These are phyloP conservation scores for Phataginus tetradactyla DNA, from an alignment of 2,797 vertebrate species.

Conservation along the genomic window DNA sequence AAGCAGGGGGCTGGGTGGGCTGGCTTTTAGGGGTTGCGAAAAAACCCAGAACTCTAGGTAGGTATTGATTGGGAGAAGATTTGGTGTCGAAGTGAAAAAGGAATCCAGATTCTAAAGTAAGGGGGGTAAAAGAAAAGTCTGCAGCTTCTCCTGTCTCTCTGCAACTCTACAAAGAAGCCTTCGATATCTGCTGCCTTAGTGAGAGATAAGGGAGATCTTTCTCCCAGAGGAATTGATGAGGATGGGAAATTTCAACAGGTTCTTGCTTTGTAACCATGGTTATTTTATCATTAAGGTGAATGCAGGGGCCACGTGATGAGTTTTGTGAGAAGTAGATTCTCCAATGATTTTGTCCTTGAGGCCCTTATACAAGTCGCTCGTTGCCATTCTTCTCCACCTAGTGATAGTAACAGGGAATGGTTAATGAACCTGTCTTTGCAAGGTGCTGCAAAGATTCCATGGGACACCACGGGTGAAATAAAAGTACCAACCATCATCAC, in stretches of 20 bases:
- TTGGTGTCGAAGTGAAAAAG: background rate
- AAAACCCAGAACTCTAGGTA: background rate
- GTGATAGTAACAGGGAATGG: background rate
- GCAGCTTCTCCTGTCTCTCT: background rate
- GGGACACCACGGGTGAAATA: background rate
- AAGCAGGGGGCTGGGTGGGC: background rate
- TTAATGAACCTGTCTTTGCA: background rate
- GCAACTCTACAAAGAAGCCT: background rate
- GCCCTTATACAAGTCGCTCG: background rate
- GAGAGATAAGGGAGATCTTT: background rate
- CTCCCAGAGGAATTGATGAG: background rate
- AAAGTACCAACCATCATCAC: background rate
- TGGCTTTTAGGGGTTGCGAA: background rate
- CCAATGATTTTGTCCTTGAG: background rate
- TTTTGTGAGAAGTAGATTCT: background rate
- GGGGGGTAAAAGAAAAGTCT: background rate
- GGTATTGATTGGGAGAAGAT: background rate
- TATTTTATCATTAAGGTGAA: background rate
- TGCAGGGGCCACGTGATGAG: accelerated
- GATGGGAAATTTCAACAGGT: background rate
- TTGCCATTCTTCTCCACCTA: background rate
- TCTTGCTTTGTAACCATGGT: background rate
- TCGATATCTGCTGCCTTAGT: background rate
- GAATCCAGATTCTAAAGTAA: background rate
- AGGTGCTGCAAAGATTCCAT: background rate